These are phyloP conservation scores for Sturnira hondurensis DNA, from an alignment of 2,113 vertebrate species.

Conservation along the genomic window DNA sequence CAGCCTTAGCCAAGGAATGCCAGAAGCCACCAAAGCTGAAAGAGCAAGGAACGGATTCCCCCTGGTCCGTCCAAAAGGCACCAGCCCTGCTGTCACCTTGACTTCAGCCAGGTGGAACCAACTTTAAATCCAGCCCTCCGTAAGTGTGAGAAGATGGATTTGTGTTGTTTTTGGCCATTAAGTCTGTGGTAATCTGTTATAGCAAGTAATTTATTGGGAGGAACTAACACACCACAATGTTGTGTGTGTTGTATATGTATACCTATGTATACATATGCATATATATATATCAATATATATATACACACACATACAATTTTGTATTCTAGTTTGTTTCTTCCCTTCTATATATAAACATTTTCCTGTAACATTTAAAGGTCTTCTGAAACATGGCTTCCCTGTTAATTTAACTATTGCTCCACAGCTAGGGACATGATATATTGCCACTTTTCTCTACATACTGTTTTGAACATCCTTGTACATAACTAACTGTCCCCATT, in stretches of 20 bases:
- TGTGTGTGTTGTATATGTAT: background rate
- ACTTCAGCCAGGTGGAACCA: background rate
- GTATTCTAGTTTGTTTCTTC: background rate
- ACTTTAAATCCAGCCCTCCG: background rate
- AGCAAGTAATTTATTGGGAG: background rate
- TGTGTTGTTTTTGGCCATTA: background rate
- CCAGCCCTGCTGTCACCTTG: background rate
- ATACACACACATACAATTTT: background rate
- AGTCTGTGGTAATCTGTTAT: background rate
- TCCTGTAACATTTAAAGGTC: background rate
- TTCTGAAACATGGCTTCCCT: background rate
- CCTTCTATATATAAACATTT: background rate
- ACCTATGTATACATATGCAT: too few species aligned
- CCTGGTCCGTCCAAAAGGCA: background rate
- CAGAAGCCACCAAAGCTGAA: background rate
- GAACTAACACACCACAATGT: background rate
- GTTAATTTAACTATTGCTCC: background rate
- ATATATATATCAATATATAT: too few species aligned
- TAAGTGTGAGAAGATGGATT: background rate
- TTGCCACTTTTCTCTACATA: background rate
- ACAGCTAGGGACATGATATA: background rate
- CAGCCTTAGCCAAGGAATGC: background rate
- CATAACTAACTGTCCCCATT: background rate
- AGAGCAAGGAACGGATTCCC: background rate
- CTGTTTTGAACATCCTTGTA: background rate